These are phyloP conservation scores for Teleogryllus occipitalis DNA, from an alignment of 1,140 invertebrate species.

Conservation along the genomic window DNA sequence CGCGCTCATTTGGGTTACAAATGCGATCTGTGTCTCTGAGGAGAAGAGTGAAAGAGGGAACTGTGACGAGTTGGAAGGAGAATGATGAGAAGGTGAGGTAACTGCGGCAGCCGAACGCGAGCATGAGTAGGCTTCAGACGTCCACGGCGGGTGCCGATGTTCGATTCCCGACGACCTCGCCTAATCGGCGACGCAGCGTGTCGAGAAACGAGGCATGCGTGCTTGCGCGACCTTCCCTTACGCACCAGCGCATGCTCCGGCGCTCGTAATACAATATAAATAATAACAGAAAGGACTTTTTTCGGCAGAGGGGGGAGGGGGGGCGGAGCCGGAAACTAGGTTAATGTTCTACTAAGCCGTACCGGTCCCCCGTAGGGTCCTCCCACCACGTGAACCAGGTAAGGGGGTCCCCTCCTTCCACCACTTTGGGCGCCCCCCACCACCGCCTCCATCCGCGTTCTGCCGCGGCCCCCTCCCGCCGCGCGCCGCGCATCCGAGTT, in stretches of 20 bases:
- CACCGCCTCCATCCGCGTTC: no score
- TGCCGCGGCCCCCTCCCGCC: no score
- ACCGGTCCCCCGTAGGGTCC: not conserved
- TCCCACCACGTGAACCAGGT: constrained; percentile 2
- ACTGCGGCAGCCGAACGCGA: no score
- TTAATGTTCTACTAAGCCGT: constrained; percentile 4
- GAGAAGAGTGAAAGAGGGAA: not conserved
- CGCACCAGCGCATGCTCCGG: not conserved
- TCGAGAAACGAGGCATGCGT: no score
- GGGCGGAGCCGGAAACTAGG: not conserved
- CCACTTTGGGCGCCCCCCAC: not conserved
- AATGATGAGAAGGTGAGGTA: not conserved
- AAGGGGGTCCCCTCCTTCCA: constrained; percentile 2
- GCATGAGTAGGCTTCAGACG: no score
- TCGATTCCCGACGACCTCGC: no score
- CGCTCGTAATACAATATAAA: not conserved
- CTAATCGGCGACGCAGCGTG: no score
- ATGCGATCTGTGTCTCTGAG: not conserved
- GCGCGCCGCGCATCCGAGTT: no score
- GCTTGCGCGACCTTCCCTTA: not conserved
- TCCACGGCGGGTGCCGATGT: no score
- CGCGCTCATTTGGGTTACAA: not conserved
- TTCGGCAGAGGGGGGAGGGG: not conserved
- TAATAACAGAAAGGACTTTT: not conserved
- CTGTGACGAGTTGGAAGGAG: not conserved